phyloP scores from a whole-genome alignment of 2,888 invertebrate genomes.

The Vandiemenella viatica region DNA sequence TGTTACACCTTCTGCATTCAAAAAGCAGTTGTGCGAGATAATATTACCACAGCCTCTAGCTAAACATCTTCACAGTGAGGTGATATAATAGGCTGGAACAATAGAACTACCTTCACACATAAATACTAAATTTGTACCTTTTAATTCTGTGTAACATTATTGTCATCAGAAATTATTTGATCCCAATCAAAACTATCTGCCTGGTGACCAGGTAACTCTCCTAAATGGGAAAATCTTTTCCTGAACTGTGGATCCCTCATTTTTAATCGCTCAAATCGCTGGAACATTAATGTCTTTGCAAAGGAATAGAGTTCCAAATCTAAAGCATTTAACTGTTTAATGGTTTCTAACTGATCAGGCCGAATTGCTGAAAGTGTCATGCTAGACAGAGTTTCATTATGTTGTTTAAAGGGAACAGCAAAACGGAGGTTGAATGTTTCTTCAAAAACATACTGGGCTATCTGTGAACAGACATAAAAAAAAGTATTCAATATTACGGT shows the following conservation, averaged over 20 bases:
- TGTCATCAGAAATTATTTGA: slow-evolving; percentile 15
- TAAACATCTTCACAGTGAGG: too few species aligned
- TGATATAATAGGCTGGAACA: too few species aligned
- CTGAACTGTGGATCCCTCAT: slow-evolving; percentile 68
- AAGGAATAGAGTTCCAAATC: slow-evolving; percentile 89
- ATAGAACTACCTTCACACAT: too few species aligned
- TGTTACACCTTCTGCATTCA: too few species aligned
- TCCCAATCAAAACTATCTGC: slow-evolving; percentile 74
- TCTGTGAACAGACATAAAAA: slow-evolving; percentile 30
- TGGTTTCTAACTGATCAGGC: slow-evolving; percentile 54
- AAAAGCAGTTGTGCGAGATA: too few species aligned
- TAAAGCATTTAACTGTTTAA: slow-evolving; percentile 68
- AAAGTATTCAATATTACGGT: slow-evolving; percentile 10
- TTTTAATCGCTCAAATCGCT: slow-evolving; percentile 65
- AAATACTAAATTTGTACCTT: too few species aligned
- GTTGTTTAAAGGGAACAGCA: slow-evolving; percentile 80
- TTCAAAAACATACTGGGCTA: slow-evolving; percentile 86
- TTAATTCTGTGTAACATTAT: slow-evolving; percentile 1
- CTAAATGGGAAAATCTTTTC: slow-evolving; percentile 68
- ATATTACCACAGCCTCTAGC: too few species aligned
- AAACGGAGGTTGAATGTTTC: slow-evolving; percentile 84
- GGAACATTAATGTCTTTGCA: slow-evolving; percentile 70
- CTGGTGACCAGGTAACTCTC: slow-evolving; percentile 57
- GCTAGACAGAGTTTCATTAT: slow-evolving; percentile 78
- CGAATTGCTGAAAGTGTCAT: slow-evolving; percentile 64